Evolutionary conservation across 1,140 invertebrate genomes (phyloP).

Genomic region (Hyles vespertilio): DNA sequence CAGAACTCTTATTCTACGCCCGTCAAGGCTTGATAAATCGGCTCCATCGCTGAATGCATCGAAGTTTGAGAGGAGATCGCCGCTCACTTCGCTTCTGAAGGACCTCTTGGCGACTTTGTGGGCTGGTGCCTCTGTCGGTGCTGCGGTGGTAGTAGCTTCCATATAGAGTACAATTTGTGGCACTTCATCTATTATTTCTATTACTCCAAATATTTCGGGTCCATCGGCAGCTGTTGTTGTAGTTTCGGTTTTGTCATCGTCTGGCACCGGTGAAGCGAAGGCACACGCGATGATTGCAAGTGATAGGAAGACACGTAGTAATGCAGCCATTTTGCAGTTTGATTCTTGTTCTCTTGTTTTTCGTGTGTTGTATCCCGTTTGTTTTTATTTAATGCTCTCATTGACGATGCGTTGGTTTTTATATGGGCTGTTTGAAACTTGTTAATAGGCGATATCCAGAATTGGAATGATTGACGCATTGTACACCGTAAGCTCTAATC

Average conservation of each 20-base stretch:
- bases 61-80: slow-evolving; percentile 44
- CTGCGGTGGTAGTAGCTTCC: slow-evolving; percentile 23
- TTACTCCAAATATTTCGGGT: slow-evolving; percentile 26
- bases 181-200: slow-evolving; percentile 39
- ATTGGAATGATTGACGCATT: slow-evolving; percentile 52
- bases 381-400: slow-evolving; percentile 30
- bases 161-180: slow-evolving; percentile 36
- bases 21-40: slow-evolving; percentile 37
- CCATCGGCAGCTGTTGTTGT: slow-evolving; percentile 30
- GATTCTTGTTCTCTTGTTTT: slow-evolving; percentile 23
- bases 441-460: slow-evolving; percentile 56
- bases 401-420: slow-evolving; percentile 36
- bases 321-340: slow-evolving; percentile 41
- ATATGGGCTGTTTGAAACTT: slow-evolving; percentile 46
- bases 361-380: slow-evolving; percentile 30
- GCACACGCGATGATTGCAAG: slow-evolving; percentile 29
- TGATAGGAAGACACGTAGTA: slow-evolving; percentile 36
- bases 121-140: slow-evolving; percentile 21
- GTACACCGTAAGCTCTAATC: slow-evolving; percentile 32
- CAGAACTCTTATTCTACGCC: slow-evolving; percentile 57
- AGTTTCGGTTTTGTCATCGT: slow-evolving; percentile 25
- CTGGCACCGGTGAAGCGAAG: slow-evolving; percentile 32
- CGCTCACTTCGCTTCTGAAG: slow-evolving; percentile 39
- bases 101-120: slow-evolving; percentile 53
- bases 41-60: slow-evolving; percentile 41